phyloP scores from a whole-genome alignment of 2,888 invertebrate species.

The Actias luna region DNA sequence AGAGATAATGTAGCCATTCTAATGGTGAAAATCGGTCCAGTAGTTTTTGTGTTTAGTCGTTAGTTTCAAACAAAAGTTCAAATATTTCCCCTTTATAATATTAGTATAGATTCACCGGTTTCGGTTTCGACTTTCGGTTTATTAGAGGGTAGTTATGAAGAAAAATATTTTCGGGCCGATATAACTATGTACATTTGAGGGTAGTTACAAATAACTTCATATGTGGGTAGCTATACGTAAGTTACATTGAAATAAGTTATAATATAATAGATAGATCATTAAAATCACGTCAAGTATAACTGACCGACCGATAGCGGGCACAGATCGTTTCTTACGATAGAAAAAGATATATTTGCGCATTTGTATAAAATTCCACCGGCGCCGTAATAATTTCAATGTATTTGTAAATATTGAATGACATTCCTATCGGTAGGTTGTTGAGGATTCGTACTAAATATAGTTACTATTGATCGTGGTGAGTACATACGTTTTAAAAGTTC shows the following conservation, averaged over 20 bases:
- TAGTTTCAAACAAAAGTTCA: neutral
- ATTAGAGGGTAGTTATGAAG: neutral
- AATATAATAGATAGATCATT: too few species aligned
- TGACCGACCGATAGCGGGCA: too few species aligned
- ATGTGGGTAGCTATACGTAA: too few species aligned
- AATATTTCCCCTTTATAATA: neutral
- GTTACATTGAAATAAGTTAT: too few species aligned
- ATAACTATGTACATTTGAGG: too few species aligned
- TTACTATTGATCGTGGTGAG: conserved; percentile 52
- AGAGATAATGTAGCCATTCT: too few species aligned
- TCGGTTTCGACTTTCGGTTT: neutral
- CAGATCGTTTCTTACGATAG: neutral
- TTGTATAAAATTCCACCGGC: neutral
- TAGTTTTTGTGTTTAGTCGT: neutral
- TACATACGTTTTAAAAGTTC: conserved; percentile 58
- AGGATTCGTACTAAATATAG: conserved; percentile 49
- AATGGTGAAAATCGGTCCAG: too few species aligned
- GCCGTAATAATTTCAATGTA: conserved; percentile 7
- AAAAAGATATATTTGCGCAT: neutral
- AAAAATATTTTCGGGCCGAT: too few species aligned
- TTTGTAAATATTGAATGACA: conserved; percentile 60
- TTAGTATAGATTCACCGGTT: neutral
- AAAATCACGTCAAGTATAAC: too few species aligned
- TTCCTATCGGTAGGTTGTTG: conserved; percentile 70
- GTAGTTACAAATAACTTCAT: neutral